phyloP scores from a whole-genome alignment of 2,888 invertebrate species.

The Quadriops clusia region DNA sequence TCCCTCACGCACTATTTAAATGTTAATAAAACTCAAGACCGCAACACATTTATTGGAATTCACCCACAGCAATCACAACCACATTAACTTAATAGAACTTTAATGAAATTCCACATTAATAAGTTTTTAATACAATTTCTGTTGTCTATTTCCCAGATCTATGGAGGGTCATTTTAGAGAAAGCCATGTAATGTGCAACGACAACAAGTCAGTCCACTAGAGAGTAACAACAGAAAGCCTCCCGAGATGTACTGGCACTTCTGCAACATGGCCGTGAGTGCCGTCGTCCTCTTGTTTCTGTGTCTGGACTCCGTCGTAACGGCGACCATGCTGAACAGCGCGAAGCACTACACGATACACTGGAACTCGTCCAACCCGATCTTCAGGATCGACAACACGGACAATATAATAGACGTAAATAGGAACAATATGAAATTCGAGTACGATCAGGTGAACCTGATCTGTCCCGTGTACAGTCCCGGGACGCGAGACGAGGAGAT shows the following conservation, averaged over 20 bases:
- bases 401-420: conserved; percentile 93
- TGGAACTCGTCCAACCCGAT: conserved; percentile 39
- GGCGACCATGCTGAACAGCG: conserved; percentile 34
- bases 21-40: no score
- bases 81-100: no score
- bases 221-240: no score
- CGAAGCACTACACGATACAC: conserved; percentile 36
- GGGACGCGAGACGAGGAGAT: conserved; percentile 79
- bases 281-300: conserved; percentile 27
- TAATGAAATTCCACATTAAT: no score
- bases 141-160: no score
- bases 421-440: conserved; percentile 82
- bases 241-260: conserved; percentile 24
- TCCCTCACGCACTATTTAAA: no score
- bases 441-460: conserved; percentile 91
- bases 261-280: conserved; percentile 21
- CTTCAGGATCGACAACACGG: conserved; percentile 94
- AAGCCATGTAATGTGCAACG: no score
- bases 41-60: no score
- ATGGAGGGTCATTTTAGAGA: no score
- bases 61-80: no score
- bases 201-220: no score
- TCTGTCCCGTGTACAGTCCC: conserved; percentile 84
- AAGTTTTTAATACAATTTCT: no score
- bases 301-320: conserved; percentile 28